A percentile compares a stretch with the other conserved stretches of the same genome.
These are phyloP conservation scores for Epinephelus coioides DNA, from an alignment of 2,797 vertebrate species.

Conservation along the genomic window DNA sequence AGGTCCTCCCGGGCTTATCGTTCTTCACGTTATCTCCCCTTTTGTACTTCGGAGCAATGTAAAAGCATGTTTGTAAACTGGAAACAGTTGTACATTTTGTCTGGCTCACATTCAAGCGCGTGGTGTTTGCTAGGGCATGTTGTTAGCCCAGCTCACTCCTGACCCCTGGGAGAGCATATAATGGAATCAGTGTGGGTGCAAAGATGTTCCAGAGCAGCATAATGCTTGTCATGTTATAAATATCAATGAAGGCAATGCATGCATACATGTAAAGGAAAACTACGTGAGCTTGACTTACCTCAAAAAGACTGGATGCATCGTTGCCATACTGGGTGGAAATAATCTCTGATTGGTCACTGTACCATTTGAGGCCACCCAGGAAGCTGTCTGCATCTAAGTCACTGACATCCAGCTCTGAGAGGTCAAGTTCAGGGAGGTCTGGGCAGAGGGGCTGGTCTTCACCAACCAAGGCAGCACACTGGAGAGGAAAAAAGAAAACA, in stretches of 20 bases:
- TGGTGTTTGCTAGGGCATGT: constrained; percentile 19
- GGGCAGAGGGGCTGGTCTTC: constrained; percentile 99
- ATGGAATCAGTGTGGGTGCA: constrained; percentile 34
- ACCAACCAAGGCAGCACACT: constrained; percentile 99
- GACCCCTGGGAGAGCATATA: constrained; percentile 35
- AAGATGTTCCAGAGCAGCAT: constrained; percentile 2
- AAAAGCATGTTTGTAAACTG: constrained; percentile 76
- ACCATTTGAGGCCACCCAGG: constrained; percentile 99
- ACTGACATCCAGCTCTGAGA: constrained; percentile 98
- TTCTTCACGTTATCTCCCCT: constrained; percentile 60
- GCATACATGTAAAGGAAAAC: background rate
- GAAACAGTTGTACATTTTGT: constrained; percentile 55
- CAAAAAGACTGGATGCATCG: constrained; percentile 95
- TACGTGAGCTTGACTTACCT: constrained; percentile 87
- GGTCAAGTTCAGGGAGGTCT: constrained; percentile 98
- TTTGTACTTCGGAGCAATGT: constrained; percentile 69
- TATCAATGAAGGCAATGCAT: background rate
- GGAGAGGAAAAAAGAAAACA: constrained; percentile 56
- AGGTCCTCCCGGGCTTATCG: constrained; percentile 80
- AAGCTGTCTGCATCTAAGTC: constrained; percentile 99
- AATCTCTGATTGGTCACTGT: constrained; percentile 99
- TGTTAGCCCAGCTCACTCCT: constrained; percentile 47
- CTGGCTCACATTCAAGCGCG: constrained; percentile 50
- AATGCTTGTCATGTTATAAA: background rate
- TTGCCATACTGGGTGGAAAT: constrained; percentile 98